Evolutionary conservation across 2,113 vertebrate species (phyloP), one percentile per base, ranked within the genome.

Genomic region (Heterotilapia buettikoferi): DNA sequence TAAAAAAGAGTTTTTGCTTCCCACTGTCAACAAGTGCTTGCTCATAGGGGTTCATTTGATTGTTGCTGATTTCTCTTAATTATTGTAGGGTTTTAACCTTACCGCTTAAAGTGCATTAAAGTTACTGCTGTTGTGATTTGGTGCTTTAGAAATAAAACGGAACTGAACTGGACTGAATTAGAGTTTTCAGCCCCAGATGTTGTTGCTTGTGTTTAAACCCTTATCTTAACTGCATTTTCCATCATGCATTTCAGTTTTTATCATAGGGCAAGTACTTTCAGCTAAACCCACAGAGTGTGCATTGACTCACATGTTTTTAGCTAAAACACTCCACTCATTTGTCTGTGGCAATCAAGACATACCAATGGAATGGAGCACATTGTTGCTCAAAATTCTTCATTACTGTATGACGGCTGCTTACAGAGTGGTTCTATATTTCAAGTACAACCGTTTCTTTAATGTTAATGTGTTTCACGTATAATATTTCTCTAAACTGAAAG

Each of bases 21-120:
- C 10, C 61, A 66, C 33, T 38, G 33, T 38, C 61, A 21, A 33
- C 33, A 66, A 66, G 10, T 66, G 61, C 61, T 66, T 66, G 61
- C 6, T 66, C 10, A 21, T 8, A 38, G 19, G 61, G n/a, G 61
- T 38, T 38, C 61, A 66, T 66, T 66, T 13, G 61, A 38, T 38
- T 66, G 6, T 66, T 38, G 61, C 38, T 66, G 19, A 21, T 66
- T 66, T 66, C 61, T 66, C 10, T 66, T 8, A 21, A 21, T 21
- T 66, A 66, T 13, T 66, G 33, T 38, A 21, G 19, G 18, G 33
- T 66, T n/a, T 38, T 38, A 66, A 66, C 61, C 33, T 0, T 66
- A 66, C 4, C 0, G 0, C 19, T 0, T 0, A 38, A 66, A 36
- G 0, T 66, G 61, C 31, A 38, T 38, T 38, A 3, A 1, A 0